A percentile compares a stretch with the other conserved stretches of the same genome.
Conservation (phyloP, 2,113 vertebrate genomes). For the Pelvicachromis taeniatus region DNA sequence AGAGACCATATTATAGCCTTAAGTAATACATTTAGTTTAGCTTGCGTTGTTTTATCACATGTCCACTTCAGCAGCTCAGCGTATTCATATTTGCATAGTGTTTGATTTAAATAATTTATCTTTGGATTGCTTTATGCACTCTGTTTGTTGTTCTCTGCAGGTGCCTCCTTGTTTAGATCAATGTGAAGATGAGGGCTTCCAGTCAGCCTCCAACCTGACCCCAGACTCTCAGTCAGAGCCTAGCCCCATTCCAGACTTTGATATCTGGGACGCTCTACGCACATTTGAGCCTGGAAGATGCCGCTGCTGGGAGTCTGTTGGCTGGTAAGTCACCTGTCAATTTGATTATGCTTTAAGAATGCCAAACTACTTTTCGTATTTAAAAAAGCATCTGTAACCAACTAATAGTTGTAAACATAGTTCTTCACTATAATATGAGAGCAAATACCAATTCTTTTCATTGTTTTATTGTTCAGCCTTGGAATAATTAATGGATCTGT, state of each 20-base stretch:
- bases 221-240: conserved; percentile 96
- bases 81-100: neutral
- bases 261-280: conserved; percentile 88
- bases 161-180: conserved; percentile 89
- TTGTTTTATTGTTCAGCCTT: neutral
- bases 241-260: conserved; percentile 82
- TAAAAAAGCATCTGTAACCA: neutral
- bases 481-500: neutral
- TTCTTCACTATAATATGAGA: neutral
- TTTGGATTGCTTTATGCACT: neutral
- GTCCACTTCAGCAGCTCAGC: neutral
- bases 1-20: neutral
- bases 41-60: neutral
- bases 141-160: conserved; percentile 57
- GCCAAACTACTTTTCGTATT: neutral
- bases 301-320: conserved; percentile 94
- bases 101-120: neutral
- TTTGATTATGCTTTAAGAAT: neutral
- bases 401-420: neutral
- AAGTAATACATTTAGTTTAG: neutral
- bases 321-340: conserved; percentile 77
- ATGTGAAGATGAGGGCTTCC: conserved; percentile 97
- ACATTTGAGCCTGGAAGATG: conserved; percentile 83
- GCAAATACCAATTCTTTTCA: neutral
- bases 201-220: conserved; percentile 93